Evolutionary conservation across 2,888 invertebrate species (phyloP).

Genomic region (Phyllotreta striolata): DNA sequence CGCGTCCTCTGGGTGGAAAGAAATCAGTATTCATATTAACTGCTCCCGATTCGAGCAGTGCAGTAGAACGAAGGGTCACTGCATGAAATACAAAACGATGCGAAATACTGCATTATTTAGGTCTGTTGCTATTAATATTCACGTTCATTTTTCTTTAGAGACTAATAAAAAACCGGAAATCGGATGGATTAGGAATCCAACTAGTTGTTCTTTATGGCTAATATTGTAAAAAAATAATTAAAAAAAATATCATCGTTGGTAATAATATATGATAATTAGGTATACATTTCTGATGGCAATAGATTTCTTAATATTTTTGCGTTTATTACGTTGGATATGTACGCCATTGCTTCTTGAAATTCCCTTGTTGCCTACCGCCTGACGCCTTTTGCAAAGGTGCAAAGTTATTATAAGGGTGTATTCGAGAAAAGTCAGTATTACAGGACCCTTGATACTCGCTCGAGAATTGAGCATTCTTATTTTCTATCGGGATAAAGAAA

Average conservation of each 20-base stretch:
- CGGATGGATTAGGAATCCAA: too few species aligned
- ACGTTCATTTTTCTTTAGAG: too few species aligned
- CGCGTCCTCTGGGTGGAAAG: conserved; percentile 42
- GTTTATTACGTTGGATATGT: neutral
- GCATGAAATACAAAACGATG: too few species aligned
- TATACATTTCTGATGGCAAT: too few species aligned
- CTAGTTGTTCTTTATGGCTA: too few species aligned
- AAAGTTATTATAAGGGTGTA: conserved; percentile 61
- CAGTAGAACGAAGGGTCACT: neutral
- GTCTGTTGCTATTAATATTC: too few species aligned
- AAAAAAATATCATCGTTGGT: too few species aligned
- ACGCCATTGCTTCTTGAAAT: conserved; percentile 4
- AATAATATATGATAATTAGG: too few species aligned
- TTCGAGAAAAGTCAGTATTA: conserved; percentile 58
- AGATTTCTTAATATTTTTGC: too few species aligned
- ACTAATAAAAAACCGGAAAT: too few species aligned
- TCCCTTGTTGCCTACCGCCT: conserved; percentile 23
- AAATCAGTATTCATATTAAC: conserved; percentile 59
- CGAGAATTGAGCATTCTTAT: conserved; percentile 53
- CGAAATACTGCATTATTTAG: too few species aligned
- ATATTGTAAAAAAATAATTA: too few species aligned
- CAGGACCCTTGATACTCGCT: conserved; percentile 58
- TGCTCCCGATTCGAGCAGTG: conserved; percentile 53
- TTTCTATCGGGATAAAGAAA: conserved; percentile 31
- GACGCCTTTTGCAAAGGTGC: conserved; percentile 54